Conservation (phyloP, 1,140 invertebrate species). For the Drosophila punjabiensis region DNA sequence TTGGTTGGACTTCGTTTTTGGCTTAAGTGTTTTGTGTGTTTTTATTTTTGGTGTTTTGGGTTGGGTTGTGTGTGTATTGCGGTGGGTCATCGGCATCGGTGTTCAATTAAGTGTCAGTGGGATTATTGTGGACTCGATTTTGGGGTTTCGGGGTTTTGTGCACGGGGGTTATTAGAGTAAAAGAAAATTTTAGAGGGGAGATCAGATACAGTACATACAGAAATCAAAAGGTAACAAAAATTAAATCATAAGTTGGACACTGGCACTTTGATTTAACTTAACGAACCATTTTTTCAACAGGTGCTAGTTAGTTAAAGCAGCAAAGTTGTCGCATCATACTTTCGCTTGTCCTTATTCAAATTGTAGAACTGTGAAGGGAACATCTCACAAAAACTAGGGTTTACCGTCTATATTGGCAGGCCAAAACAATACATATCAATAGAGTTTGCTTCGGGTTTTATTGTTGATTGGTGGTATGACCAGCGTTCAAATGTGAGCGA, state of each 20-base stretch:
- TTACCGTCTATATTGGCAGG: constrained; percentile 50
- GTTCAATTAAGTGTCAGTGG: constrained; percentile 63
- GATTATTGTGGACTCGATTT: constrained; percentile 65
- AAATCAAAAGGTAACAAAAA: constrained; percentile 45
- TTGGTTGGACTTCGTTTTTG: constrained; percentile 46
- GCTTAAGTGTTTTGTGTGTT: constrained; percentile 44
- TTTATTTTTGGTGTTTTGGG: constrained; percentile 39
- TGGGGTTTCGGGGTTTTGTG: constrained; percentile 55
- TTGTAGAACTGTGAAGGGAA: constrained; percentile 85
- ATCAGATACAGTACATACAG: constrained; percentile 31
- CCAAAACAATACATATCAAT: constrained; percentile 38
- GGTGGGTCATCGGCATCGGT: constrained; percentile 37
- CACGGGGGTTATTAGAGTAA: constrained; percentile 59
- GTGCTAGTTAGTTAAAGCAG: constrained; percentile 65
- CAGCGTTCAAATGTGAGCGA: constrained; percentile 57
- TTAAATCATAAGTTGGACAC: constrained; percentile 19
- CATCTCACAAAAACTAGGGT: constrained; percentile 83
- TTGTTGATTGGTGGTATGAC: constrained; percentile 48
- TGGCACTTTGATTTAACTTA: constrained; percentile 21
- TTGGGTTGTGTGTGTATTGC: constrained; percentile 40
- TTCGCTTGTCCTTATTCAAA: constrained; percentile 55
- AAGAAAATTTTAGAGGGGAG: constrained; percentile 42
- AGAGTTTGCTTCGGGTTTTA: constrained; percentile 31
- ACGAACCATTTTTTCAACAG: constrained; percentile 24
- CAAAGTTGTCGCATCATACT: constrained; percentile 18